Conservation (phyloP, 2,797 vertebrate genomes). For the Pangasius macronema region DNA sequence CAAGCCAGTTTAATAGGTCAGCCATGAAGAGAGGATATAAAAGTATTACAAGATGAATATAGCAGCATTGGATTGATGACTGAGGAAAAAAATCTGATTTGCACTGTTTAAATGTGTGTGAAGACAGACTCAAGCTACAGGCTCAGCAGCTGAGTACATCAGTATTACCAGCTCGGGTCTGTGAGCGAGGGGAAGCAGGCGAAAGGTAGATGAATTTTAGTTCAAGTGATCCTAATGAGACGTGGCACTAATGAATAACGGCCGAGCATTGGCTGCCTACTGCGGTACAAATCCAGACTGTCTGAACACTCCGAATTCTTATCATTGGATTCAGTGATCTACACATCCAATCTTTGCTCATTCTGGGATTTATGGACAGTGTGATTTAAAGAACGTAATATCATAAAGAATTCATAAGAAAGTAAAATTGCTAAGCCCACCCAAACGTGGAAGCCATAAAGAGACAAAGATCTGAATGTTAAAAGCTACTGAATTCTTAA, state of each 20-base stretch:
- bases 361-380: background rate
- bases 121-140: conserved; percentile 6
- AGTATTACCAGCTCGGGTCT: background rate
- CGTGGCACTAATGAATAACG: conserved; percentile 38
- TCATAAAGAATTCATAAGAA: background rate
- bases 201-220: conserved; percentile 24
- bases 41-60: conserved; percentile 54
- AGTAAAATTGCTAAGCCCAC: background rate
- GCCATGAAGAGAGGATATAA: conserved; percentile 40
- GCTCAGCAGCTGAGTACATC: conserved; percentile 14
- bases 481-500: background rate
- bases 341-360: background rate
- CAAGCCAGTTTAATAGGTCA: conserved; percentile 66
- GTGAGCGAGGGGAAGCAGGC: background rate
- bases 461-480: background rate
- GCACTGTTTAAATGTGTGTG: conserved; percentile 52
- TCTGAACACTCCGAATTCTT: background rate
- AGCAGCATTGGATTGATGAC: conserved; percentile 60
- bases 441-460: background rate
- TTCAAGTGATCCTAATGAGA: conserved; percentile 42
- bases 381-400: background rate
- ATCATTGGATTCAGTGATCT: background rate
- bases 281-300: background rate
- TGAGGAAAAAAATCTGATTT: conserved; percentile 64
- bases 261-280: background rate